Evolutionary conservation across 2,888 invertebrate species (phyloP).

Genomic region (Scelioninae gen. 1): DNA sequence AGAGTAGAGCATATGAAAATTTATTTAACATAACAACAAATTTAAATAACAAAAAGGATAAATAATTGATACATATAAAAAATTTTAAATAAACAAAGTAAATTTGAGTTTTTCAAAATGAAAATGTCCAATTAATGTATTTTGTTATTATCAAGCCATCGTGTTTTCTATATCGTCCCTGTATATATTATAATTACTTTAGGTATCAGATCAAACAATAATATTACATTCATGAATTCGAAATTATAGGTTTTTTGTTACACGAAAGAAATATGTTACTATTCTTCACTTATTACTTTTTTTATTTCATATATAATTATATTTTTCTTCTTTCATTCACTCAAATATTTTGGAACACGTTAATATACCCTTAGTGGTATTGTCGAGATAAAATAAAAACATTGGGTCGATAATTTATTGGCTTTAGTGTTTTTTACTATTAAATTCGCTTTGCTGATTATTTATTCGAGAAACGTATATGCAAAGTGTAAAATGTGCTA

Average conservation of each 20-base stretch:
- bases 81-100: no score
- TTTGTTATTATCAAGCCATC: background rate
- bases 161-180: constrained; percentile 22
- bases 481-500: constrained; percentile 17
- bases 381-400: background rate
- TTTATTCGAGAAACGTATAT: constrained; percentile 11
- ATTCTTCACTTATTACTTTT: no score
- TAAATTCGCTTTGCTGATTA: background rate
- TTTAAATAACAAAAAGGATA: no score
- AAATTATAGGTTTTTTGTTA: background rate
- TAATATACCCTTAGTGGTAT: background rate
- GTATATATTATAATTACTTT: constrained; percentile 28
- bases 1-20: no score
- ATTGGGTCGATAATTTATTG: background rate
- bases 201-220: constrained; percentile 33
- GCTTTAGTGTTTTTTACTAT: background rate
- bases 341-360: background rate
- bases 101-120: background rate
- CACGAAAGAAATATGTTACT: constrained; percentile 27
- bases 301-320: background rate
- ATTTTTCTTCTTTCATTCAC: background rate
- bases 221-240: constrained; percentile 9
- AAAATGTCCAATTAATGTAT: constrained; percentile 18
- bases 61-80: background rate
- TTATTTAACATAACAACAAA: no score